phyloP scores from a whole-genome alignment of 2,888 invertebrate species.

The Cremastobaeus sp. region DNA sequence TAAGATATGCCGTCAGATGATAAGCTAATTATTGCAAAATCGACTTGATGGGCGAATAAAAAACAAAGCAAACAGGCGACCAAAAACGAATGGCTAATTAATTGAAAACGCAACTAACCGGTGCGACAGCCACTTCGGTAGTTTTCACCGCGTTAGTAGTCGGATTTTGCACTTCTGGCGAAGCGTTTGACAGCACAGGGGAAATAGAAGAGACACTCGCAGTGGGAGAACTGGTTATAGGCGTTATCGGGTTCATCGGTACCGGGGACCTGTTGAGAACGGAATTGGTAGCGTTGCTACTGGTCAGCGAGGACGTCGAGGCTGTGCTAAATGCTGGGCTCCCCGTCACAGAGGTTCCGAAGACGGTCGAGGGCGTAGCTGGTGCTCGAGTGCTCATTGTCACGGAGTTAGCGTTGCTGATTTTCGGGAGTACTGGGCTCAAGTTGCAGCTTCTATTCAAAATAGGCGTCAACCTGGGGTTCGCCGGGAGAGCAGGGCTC shows the following conservation, averaged over 20 bases:
- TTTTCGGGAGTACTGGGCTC: constrained; percentile 71
- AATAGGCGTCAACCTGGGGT: constrained; percentile 72
- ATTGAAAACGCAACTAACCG: constrained; percentile 32
- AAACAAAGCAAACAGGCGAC: too few relatives aligned
- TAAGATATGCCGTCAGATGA: too few relatives aligned
- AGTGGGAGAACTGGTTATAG: constrained; percentile 68
- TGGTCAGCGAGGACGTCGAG: constrained; percentile 72
- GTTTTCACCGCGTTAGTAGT: constrained; percentile 35
- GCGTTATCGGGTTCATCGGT: constrained; percentile 65
- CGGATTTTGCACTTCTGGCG: constrained; percentile 53
- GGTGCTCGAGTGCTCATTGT: constrained; percentile 65
- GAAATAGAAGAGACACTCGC: constrained; percentile 68
- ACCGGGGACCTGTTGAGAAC: constrained; percentile 70
- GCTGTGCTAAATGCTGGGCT: constrained; percentile 76
- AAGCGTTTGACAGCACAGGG: constrained; percentile 63
- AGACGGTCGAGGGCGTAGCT: constrained; percentile 64
- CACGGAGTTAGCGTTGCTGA: constrained; percentile 62
- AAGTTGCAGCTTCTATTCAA: constrained; percentile 69
- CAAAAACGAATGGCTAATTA: too few relatives aligned
- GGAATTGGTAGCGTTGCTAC: constrained; percentile 65
- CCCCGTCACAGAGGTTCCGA: constrained; percentile 69
- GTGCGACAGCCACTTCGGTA: constrained; percentile 29
- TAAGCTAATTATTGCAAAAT: too few relatives aligned
- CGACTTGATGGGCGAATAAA: too few relatives aligned
- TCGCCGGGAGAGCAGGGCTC: constrained; percentile 65